A percentile compares a stretch with the other conserved stretches of the same genome.
Evolutionary conservation across 2,888 invertebrate species (phyloP).

Genomic region (Branchinecta sandiegonensis): DNA sequence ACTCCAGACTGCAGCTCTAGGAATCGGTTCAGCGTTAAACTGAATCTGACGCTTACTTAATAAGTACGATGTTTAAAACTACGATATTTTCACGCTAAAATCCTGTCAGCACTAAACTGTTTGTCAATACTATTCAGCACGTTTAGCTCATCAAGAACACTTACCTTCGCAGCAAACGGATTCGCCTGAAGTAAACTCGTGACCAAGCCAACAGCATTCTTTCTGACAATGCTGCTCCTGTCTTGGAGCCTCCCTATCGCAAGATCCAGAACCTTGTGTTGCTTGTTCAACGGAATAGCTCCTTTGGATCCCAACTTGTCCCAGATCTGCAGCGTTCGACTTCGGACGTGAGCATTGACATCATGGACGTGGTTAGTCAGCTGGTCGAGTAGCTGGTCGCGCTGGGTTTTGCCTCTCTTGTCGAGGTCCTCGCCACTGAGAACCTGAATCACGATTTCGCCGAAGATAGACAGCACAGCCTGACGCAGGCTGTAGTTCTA

Average conservation of each 20-base stretch:
- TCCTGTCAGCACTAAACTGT: too few species aligned
- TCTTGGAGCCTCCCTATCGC: conserved; percentile 59
- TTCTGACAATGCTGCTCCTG: conserved; percentile 67
- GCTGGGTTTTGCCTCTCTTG: conserved; percentile 47
- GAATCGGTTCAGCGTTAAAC: too few species aligned
- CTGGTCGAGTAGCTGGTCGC: conserved; percentile 65
- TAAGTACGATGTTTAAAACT: conserved; percentile 19
- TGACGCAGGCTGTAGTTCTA: conserved; percentile 19
- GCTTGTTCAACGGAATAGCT: conserved; percentile 57
- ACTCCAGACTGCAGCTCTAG: too few species aligned
- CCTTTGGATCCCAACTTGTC: conserved; percentile 57
- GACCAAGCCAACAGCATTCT: conserved; percentile 61
- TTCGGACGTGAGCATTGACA: conserved; percentile 64
- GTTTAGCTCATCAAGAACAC: conserved; percentile 26
- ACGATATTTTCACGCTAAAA: too few species aligned
- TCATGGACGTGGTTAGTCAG: conserved; percentile 72
- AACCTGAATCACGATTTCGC: conserved; percentile 38
- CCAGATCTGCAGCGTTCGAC: conserved; percentile 62
- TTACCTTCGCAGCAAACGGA: conserved; percentile 62
- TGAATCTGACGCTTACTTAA: too few species aligned
- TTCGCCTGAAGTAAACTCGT: conserved; percentile 62
- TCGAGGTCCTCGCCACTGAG: conserved; percentile 56
- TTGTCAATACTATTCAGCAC: background rate
- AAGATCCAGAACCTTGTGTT: conserved; percentile 50
- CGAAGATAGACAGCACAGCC: conserved; percentile 26